These are phyloP conservation scores for Drosophila formosana DNA, from an alignment of 2,888 invertebrate species.

Conservation along the genomic window DNA sequence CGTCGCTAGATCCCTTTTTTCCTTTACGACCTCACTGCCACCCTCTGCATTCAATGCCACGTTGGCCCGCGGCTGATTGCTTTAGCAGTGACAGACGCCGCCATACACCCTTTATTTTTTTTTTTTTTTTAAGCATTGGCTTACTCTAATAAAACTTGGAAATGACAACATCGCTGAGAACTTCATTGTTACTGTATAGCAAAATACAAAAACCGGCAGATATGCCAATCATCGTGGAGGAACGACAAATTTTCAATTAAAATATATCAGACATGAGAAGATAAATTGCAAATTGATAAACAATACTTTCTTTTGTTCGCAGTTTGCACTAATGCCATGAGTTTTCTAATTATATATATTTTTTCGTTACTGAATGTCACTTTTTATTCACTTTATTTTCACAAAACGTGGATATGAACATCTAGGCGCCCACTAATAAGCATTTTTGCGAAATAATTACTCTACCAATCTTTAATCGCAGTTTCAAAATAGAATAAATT, in stretches of 20 bases:
- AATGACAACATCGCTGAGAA: slow-evolving; percentile 69
- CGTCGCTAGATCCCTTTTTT: slow-evolving; percentile 49
- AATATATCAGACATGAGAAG: slow-evolving; percentile 52
- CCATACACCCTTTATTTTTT: slow-evolving; percentile 36
- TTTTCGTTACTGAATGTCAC: no score
- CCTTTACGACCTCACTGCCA: slow-evolving; percentile 3
- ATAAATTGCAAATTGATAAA: slow-evolving; percentile 54
- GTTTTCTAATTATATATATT: no score
- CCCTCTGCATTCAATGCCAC: slow-evolving; percentile 25
- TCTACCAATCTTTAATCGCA: no score
- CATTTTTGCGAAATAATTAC: no score
- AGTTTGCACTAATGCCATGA: no score
- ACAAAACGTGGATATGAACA: no score
- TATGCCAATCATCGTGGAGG: slow-evolving; percentile 37
- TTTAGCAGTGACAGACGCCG: slow-evolving; percentile 30
- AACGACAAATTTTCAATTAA: slow-evolving; percentile 72
- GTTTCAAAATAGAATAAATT: no score
- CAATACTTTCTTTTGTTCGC: slow-evolving; percentile 66
- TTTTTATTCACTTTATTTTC: no score
- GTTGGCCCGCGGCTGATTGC: slow-evolving; percentile 65
- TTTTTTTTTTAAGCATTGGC: slow-evolving; percentile 34
- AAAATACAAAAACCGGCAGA: slow-evolving; percentile 6
- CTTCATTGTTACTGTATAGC: slow-evolving; percentile 35
- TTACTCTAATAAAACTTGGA: slow-evolving; percentile 70
- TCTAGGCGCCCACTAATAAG: no score